phyloP scores from a whole-genome alignment of 2,113 vertebrate genomes.

The Anser brachyrhynchus region DNA sequence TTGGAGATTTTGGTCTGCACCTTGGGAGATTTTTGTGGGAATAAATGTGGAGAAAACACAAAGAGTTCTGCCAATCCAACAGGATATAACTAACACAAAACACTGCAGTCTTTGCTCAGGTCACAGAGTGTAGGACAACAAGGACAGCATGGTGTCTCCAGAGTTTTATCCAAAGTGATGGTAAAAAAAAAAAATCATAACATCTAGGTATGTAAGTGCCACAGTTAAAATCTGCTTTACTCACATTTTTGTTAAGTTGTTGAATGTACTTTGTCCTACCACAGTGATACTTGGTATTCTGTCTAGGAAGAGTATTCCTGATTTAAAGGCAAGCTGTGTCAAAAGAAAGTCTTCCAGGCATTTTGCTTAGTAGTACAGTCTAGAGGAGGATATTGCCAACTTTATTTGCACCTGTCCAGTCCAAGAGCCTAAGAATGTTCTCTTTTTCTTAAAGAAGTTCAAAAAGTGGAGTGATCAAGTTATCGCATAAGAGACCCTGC shows the following conservation, averaged over 20 bases:
- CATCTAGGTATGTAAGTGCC: background rate
- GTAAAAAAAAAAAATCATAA: background rate
- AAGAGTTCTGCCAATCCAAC: background rate
- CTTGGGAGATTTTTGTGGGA: slow-evolving; percentile 5
- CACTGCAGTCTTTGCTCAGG: background rate
- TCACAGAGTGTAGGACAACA: background rate
- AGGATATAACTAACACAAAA: slow-evolving; percentile 12
- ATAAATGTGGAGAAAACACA: background rate
- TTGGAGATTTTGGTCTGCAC: slow-evolving; percentile 9
- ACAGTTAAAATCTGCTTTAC: background rate
- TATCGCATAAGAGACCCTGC: fast-evolving
- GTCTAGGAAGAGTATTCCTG: slow-evolving; percentile 23
- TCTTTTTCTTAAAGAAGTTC: background rate
- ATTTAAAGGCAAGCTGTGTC: slow-evolving; percentile 33
- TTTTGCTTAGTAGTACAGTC: slow-evolving; percentile 8
- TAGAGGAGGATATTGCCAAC: background rate
- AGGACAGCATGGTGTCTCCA: background rate
- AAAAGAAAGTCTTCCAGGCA: slow-evolving; percentile 42
- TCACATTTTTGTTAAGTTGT: slow-evolving; percentile 49
- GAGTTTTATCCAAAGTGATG: background rate
- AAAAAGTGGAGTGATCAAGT: background rate
- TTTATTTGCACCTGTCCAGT: slow-evolving; percentile 24
- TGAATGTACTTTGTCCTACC: slow-evolving; percentile 13
- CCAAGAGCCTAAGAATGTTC: slow-evolving; percentile 1
- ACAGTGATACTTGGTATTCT: slow-evolving; percentile 23